Base-by-base conservation (phyloP, 2,797 vertebrate species). In the Chromobotia macracanthus region DNA sequence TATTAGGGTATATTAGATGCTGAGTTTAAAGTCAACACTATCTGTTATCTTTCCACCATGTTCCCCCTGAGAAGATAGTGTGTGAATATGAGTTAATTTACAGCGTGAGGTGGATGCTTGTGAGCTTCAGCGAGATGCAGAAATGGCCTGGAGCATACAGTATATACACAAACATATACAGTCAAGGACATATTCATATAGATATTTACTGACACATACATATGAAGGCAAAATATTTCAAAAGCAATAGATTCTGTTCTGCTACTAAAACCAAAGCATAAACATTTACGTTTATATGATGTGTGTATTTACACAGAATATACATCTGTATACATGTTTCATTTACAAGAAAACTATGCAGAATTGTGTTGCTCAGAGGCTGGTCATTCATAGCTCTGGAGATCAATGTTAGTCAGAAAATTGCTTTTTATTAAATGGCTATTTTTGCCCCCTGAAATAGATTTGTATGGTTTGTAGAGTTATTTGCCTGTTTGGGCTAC, bases 41-140 rank as follows among this genome's bases (percentile, higher is more conserved):
- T 70, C 66, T 70, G 75, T 78, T 78, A 78, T 78, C 44, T 70
- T 38, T 61, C 66, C 69, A 56, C 44, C 80, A 77, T 70, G 44
- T 76, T 58, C 73, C 72, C 80, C 68, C 58, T 48, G 60, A 63
- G 68, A 68, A 48, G 53, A 75, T 53, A 48, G 64, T 13, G 44
- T 48, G 35, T 35, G 31, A 72, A 48, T 41, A 18, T 10, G 48
- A 70, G 73, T 71, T 28, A 61, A 69, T 67, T 69, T 75, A 80
- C 53, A 60, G 72, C 67, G n/a, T 3, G 21, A 71, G 10, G 67
- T 71, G 44, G 72, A 53, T 13, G 56, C 60, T 31, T 21, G 23
- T 76, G 66, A 56, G 72, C 41, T 75, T 69, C 67, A 53, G 23
- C 2, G 56, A 53, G 74, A 70, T 61, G 55, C 44, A 61, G 35